These are phyloP conservation scores for Excalfactoria chinensis DNA, from an alignment of 2,113 vertebrate species.

Conservation along the genomic window DNA sequence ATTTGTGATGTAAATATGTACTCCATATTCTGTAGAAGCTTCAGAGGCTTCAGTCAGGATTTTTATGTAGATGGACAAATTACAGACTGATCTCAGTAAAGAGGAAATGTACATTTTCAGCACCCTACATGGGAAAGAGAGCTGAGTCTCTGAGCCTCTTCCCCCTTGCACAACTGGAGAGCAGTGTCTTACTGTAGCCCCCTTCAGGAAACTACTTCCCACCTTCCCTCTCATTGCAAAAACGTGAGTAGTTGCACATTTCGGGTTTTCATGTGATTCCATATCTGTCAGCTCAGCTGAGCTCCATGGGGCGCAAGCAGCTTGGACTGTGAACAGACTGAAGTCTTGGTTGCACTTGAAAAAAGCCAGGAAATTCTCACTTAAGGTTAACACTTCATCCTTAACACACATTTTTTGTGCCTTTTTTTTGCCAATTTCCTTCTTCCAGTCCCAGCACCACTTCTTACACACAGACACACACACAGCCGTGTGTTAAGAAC, in stretches of 20 bases:
- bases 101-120: background rate
- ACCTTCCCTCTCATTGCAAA: background rate
- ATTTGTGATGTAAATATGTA: background rate
- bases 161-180: background rate
- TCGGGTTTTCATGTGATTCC: background rate
- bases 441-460: background rate
- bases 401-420: slow-evolving; percentile 48
- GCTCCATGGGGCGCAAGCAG: background rate
- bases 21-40: background rate
- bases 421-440: slow-evolving; percentile 60
- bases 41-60: background rate
- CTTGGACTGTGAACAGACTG: background rate
- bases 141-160: background rate
- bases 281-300: background rate
- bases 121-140: background rate
- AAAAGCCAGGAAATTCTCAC: slow-evolving; percentile 30
- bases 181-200: background rate
- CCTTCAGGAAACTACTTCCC: background rate
- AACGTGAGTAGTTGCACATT: rapidly evolving
- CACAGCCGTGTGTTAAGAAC: background rate
- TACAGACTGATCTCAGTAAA: background rate
- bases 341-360: background rate
- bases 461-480: background rate
- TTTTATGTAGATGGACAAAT: background rate
- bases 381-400: slow-evolving; percentile 40